Evolutionary conservation across 2,113 vertebrate species (phyloP), one percentile per base, ranked within the genome.

Genomic region (Ceyx melanurus): DNA sequence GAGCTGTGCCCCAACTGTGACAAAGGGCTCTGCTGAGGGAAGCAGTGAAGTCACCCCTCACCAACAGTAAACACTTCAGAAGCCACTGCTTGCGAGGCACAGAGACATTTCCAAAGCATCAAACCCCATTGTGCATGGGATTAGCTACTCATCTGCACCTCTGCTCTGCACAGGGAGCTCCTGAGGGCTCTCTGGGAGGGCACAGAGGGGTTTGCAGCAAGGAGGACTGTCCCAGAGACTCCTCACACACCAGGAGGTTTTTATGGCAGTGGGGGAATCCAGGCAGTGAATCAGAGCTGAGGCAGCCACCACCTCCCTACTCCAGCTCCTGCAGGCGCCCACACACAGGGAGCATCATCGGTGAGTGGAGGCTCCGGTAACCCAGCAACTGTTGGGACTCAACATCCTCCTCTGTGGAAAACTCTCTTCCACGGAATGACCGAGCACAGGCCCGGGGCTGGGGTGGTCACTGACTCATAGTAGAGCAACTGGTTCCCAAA

Each of bases 1-100:
- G 42, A 48, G n/a, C 70, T 10, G 26, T 8, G 2, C 58, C 15
- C 31, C 0, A 5, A 0, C 0, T 0, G 33, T 0, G 14, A 5
- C 0, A 21, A 0, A 0, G 35, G 75, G 13, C 53, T 17, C 10
- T 13, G 66, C 71, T 25, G 31, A 8, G 46, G 26, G 11, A 14
- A 14, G 21, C 57, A 8, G 23, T 1, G 12, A 26, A 11, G 25
- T 8, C 65, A 18, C 0, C 45, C 6, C 57, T 4, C 3, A 1
- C 54, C 45, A 11, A 11, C 13, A 23, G 15, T 2, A 15, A 25
- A 48, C 9, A 8, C 23, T 18, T 17, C 33, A 25, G 33, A 11
- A 66, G 68, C 31, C 51, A 29, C 46, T 7, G 2, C 53, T 64
- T 16, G 10, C 17, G 21, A 4, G 40, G 37, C 8, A 40, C 68